phyloP scores from a whole-genome alignment of 2,113 vertebrate species.

The Ictalurus furcatus region DNA sequence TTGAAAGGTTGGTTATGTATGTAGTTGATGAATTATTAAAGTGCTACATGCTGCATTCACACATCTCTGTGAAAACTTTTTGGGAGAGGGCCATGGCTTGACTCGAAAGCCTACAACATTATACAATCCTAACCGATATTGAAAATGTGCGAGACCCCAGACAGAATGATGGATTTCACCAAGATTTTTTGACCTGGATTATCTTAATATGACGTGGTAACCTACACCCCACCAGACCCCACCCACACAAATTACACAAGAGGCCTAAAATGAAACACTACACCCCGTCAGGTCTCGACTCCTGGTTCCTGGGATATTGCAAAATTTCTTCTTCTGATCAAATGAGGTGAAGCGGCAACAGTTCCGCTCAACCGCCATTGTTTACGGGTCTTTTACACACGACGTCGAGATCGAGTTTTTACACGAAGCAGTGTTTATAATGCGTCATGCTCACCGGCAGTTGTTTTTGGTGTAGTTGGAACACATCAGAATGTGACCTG shows the following conservation, averaged over 20 bases:
- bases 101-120: neutral
- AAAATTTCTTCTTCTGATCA: neutral
- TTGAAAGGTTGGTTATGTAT: neutral
- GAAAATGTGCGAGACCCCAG: neutral
- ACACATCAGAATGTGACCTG: neutral
- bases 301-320: neutral
- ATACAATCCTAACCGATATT: neutral
- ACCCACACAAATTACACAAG: neutral
- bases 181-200: neutral
- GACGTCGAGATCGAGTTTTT: neutral
- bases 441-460: neutral
- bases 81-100: neutral
- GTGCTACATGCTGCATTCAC: neutral
- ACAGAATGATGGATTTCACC: neutral
- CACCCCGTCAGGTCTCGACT: neutral
- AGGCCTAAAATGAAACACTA: neutral
- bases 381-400: neutral
- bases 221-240: too few species aligned
- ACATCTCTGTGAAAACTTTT: neutral
- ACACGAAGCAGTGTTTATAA: neutral
- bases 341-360: neutral
- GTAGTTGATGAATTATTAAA: neutral
- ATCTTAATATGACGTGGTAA: neutral
- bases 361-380: neutral
- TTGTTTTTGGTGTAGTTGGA: neutral